A percentile compares a stretch with the other conserved stretches of the same genome.
Evolutionary conservation across 2,888 invertebrate genomes (phyloP).

Genomic region (Macrophya annulata): DNA sequence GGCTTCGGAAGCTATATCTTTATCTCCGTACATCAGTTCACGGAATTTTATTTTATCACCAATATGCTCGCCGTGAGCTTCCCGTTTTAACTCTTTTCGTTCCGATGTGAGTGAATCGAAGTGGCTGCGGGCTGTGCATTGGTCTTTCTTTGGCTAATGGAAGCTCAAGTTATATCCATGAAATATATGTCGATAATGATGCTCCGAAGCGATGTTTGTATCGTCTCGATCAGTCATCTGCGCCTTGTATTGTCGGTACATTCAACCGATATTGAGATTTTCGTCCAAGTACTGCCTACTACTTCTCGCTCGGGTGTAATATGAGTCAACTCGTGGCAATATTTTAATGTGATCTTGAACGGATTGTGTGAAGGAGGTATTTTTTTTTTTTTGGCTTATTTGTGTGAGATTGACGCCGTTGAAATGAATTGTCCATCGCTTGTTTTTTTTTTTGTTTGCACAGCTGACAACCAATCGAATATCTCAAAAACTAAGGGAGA

Average conservation of each 20-base stretch:
- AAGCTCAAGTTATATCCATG: slow-evolving; percentile 22
- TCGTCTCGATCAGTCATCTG: slow-evolving; percentile 23
- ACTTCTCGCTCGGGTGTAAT: slow-evolving; percentile 49
- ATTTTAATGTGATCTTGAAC: slow-evolving; percentile 53
- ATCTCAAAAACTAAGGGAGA: too few relatives aligned
- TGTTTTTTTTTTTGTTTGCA: background rate
- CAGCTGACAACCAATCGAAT: slow-evolving; percentile 17
- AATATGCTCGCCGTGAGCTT: slow-evolving; percentile 23
- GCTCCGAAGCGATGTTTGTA: slow-evolving; percentile 22
- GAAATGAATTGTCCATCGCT: slow-evolving; percentile 20
- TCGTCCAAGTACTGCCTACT: slow-evolving; percentile 56
- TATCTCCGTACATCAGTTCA: slow-evolving; percentile 30
- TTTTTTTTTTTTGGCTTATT: slow-evolving; percentile 32
- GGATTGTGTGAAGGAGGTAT: slow-evolving; percentile 5
- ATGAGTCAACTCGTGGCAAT: slow-evolving; percentile 56
- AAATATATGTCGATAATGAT: slow-evolving; percentile 6
- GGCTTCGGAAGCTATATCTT: slow-evolving; percentile 7
- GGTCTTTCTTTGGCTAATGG: slow-evolving; percentile 18
- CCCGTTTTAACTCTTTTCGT: slow-evolving; percentile 9
- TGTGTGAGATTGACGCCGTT: slow-evolving; percentile 14
- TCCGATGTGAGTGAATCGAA: slow-evolving; percentile 7
- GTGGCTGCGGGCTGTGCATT: slow-evolving; percentile 14
- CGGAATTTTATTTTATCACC: slow-evolving; percentile 38
- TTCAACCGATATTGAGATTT: slow-evolving; percentile 47
- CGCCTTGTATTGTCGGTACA: slow-evolving; percentile 51